phyloP scores from a whole-genome alignment of 2,797 vertebrate species.

The Phataginus tetradactyla region DNA sequence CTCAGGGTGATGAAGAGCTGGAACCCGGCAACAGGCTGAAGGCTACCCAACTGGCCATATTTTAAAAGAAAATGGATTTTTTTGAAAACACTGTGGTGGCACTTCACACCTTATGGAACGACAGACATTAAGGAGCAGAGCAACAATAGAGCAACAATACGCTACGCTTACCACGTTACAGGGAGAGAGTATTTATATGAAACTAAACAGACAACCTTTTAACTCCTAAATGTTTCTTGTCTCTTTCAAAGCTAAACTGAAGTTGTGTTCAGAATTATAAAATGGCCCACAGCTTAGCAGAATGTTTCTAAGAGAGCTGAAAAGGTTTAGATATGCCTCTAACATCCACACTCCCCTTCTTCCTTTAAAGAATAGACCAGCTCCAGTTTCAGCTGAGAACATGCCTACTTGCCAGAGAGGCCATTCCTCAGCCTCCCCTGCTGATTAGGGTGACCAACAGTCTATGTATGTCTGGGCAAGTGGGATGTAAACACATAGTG shows the following conservation, averaged over 20 bases:
- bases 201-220: background rate
- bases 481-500: background rate
- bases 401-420: background rate
- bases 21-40: background rate
- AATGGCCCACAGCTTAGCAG: background rate
- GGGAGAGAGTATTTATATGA: background rate
- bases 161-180: background rate
- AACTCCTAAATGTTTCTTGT: background rate
- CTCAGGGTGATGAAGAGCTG: background rate
- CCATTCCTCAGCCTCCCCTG: background rate
- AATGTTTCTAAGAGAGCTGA: background rate
- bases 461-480: background rate
- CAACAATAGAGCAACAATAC: background rate
- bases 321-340: background rate
- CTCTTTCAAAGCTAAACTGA: background rate
- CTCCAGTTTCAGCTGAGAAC: background rate
- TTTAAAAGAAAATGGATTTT: background rate
- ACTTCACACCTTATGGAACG: background rate
- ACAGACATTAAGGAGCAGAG: background rate
- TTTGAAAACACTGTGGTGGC: background rate
- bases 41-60: background rate
- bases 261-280: background rate
- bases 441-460: background rate
- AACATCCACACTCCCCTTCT: background rate
- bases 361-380: background rate